Base-by-base conservation (phyloP, 2,888 invertebrate species). In the Cylloceria caligata region DNA sequence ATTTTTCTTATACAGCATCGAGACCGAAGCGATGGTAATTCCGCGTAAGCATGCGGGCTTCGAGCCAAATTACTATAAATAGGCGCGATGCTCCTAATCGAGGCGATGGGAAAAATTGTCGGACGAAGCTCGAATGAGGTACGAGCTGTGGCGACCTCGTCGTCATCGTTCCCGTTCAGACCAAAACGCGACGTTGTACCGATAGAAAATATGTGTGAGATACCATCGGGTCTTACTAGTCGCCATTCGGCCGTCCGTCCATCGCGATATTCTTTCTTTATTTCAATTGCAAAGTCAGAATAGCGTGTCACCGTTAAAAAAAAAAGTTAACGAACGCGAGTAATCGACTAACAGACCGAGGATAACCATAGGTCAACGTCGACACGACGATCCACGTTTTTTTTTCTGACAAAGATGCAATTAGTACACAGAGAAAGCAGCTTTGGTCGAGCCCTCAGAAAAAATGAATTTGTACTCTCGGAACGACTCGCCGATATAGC, bases 41-140 rank as follows among this genome's bases (percentile, higher is more conserved):
- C 91, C 87, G 87, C 85, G 90, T 83, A 90, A 88, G 79, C 75
- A 78, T 77, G 65, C 78, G 73, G 89, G 88, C 88, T 88, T 74
- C 86, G 85, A 85, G 91, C 91, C 91, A 91, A 92, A 91, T 92
- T 89, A 88, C 89, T 91, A 91, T 91, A 90, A 91, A 91, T 90
- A 91, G 89, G 85, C 87, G 87, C 77, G 65, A 1, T 74, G 49
- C 62, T 47, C 75, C 65, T 91, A 90, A 92, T 92, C 90, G 89
- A 89, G 89, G 86, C 87, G 82, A 76, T 87, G 87, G 87, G 86
- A 89, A 90, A 89, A 88, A 88, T 9, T 52, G 47, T 45, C 60
- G 73, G 65, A 39, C 45, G 75, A 69, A 71, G 36, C 30, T 30
- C n/a, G 73, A 80, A 52, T 71, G 65, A 67, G 62, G 16, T 68